Conservation (phyloP, 2,888 invertebrate species). For the Perdita meconis region DNA sequence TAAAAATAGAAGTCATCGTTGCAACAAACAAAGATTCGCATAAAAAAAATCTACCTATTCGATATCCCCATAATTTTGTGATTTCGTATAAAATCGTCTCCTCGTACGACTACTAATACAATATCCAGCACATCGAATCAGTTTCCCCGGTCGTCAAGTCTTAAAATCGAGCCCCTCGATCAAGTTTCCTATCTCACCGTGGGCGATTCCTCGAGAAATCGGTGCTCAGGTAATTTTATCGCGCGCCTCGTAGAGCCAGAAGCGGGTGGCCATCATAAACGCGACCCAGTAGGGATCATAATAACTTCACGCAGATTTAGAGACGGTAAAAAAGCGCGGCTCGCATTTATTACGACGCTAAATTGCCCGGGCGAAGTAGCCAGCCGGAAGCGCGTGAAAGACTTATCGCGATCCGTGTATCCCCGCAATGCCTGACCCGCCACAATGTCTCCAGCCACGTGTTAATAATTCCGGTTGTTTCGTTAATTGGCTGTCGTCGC, state of each 20-base stretch:
- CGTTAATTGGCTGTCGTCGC: conserved; percentile 29
- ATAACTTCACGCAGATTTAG: conserved; percentile 76
- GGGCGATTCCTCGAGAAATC: conserved; percentile 41
- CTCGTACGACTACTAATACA: too few species aligned
- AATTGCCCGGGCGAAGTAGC: conserved; percentile 61
- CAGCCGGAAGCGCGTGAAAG: conserved; percentile 38
- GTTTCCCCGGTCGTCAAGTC: background rate
- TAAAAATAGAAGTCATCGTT: too few species aligned
- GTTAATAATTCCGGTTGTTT: conserved; percentile 47
- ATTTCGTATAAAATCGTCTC: too few species aligned
- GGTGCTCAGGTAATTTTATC: conserved; percentile 58
- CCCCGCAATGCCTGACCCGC: conserved; percentile 39
- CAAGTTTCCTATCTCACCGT: background rate
- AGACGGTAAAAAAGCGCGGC: conserved; percentile 64
- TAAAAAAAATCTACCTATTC: too few species aligned
- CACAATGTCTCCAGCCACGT: conserved; percentile 27
- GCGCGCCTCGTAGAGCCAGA: conserved; percentile 48
- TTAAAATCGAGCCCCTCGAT: background rate
- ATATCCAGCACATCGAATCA: too few species aligned
- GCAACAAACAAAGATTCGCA: too few species aligned
- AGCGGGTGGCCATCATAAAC: conserved; percentile 62
- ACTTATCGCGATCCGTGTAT: conserved; percentile 59
- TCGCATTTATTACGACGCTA: conserved; percentile 69
- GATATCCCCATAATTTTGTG: too few species aligned
- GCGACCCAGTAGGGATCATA: conserved; percentile 61